phyloP scores from a whole-genome alignment of 2,113 vertebrate genomes.

The Campylomormyrus numenius region DNA sequence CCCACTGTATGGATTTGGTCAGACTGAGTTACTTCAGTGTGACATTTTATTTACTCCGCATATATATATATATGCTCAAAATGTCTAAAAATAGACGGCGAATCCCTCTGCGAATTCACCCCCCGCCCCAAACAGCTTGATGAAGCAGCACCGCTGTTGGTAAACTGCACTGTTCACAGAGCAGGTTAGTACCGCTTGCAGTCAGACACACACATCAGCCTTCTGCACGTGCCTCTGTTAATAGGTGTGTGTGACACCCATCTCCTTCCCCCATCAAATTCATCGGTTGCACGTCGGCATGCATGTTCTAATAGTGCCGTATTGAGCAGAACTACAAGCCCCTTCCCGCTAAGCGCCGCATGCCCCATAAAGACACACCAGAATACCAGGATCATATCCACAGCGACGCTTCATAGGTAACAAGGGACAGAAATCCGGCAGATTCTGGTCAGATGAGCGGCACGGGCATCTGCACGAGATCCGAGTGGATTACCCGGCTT shows the following conservation, averaged over 20 bases:
- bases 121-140: not conserved
- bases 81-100: not conserved
- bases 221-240: not conserved
- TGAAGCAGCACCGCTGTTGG: constrained; percentile 3
- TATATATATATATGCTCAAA: not conserved
- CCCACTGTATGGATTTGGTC: not conserved
- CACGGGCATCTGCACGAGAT: not conserved
- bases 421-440: not conserved
- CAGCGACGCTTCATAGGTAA: not conserved
- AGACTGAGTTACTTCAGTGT: not conserved
- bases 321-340: not conserved
- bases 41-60: not conserved
- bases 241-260: not conserved
- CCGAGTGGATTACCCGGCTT: not conserved
- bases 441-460: too few relatives aligned
- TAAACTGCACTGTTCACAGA: not conserved
- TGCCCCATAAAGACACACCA: not conserved
- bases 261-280: not conserved
- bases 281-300: not conserved
- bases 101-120: not conserved
- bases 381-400: not conserved
- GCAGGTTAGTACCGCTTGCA: not conserved
- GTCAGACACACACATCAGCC: not conserved
- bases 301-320: not conserved
- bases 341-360: not conserved